Base-by-base conservation (phyloP, 1,140 invertebrate species). In the Lordiphosa mommai region DNA sequence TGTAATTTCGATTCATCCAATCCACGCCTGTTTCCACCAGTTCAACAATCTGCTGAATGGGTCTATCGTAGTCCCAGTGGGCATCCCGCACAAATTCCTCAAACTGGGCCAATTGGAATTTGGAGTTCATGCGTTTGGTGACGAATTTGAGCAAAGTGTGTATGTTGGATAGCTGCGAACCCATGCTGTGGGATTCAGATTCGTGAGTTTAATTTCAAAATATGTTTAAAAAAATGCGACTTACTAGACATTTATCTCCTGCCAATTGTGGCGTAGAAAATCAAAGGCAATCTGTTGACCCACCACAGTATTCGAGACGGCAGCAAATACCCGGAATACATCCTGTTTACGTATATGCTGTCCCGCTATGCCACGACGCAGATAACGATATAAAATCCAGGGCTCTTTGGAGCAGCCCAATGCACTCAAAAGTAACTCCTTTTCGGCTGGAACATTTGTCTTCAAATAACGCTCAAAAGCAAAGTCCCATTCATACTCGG, bases 401-500 rank as follows among this genome's bases (percentile, higher is more conserved):
- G 92, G 92, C 61, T 95, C 93, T 33, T 93, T 90, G 0, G 93
- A 93, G 68, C 96, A 97, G 0, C 94, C 94, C 5, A 98, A 87
- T 0, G 95, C 92, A n/a, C 90, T 90, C 0, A 97, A 88, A 3
- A 97, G 87, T 5, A 93, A 84, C 52, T 94, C 93, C 72, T 95
- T 93, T 77, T 97, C 96, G 0, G 93, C 92, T 0, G 93, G 94
- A 0, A 95, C 93, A 57, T 93, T 93, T 0, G 94, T 92, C 3
- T 91, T 92, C 8, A 92, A 69, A 73, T 95, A 98, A 10, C 93
- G 90, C 32, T 94, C 90, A 92, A 95, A 96, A 0, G 94, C 92
- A 86, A 97, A 97, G 20, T 96, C 91, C 96, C 96, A 98, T 77
- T 97, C 96, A 3, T 91, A 89, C 50, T 94, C 92, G 0, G 93